phyloP scores from a whole-genome alignment of 2,888 invertebrate genomes.

The Cenopis cana region DNA sequence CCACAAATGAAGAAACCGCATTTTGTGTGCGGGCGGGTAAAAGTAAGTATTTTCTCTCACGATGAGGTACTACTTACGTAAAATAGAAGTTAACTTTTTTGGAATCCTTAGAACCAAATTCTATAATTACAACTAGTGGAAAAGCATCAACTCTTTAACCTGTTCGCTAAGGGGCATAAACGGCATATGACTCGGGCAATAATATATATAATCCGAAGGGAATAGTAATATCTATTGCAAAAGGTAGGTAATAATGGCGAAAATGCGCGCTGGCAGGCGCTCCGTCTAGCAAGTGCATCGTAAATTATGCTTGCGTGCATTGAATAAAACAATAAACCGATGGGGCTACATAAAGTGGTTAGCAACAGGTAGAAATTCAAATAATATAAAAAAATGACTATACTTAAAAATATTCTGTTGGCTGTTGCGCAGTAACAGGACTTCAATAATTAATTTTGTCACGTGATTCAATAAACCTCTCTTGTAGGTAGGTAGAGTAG shows the following conservation, averaged over 20 bases:
- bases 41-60: slow-evolving; percentile 7
- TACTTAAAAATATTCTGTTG: not conserved
- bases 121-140: not conserved
- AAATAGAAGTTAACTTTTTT: not conserved
- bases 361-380: slow-evolving; percentile 61
- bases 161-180: slow-evolving; percentile 24
- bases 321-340: slow-evolving; percentile 64
- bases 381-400: slow-evolving; percentile 34
- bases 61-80: not conserved
- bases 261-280: slow-evolving; percentile 52
- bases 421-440: not conserved
- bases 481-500: no score
- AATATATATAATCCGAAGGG: slow-evolving; percentile 56
- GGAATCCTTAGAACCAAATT: not conserved
- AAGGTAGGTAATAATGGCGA: slow-evolving; percentile 60
- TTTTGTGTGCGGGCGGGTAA: not conserved
- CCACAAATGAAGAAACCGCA: slow-evolving; percentile 22
- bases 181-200: slow-evolving; percentile 52
- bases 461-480: not conserved
- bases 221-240: slow-evolving; percentile 62
- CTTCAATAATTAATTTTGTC: not conserved
- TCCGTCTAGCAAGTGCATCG: slow-evolving; percentile 56
- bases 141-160: slow-evolving; percentile 25
- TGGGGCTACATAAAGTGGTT: slow-evolving; percentile 46
- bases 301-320: slow-evolving; percentile 62